Base-by-base conservation (phyloP, 2,888 invertebrate species). In the Drosophila paranaensis region DNA sequence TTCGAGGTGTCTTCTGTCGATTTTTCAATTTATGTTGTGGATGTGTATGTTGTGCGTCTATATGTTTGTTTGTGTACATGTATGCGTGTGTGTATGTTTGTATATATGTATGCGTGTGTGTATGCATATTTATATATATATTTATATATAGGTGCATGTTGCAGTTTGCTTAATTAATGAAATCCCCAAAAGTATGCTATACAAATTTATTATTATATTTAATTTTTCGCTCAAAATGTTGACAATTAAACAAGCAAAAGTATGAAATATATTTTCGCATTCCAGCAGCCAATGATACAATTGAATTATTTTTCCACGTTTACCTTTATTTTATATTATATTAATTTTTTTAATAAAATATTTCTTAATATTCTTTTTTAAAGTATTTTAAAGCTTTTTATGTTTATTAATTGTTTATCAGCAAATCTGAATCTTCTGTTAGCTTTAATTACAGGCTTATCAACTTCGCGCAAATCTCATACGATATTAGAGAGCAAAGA, bases 381-480 rank as follows among this genome's bases (percentile, higher is more conserved):
- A 27, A 6, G 27, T 27, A 14, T 46, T 25, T 25, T 0, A 25
- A 6, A 25, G 3, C 42, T 1, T 2, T 9, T 25, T 1, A 14
- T 14, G 8, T 27, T 25, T 4, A 45, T 45, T 25, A 25, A 45
- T 48, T n/a, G 30, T 11, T 48, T 33, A 48, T 48, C 11, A 16
- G 48, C 1, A 6, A 16, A 33, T 33, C 30, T 33, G n/a, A 16
- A 16, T 6, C 30, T 48, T 30, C 30, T 9, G 11, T 14, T 27
- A 30, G n/a, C 25, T 46, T 11, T 13, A 25, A 45, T 53, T 67
- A 25, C 33, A 37, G 33, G 37, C 46, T 53, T 58, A 70, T 69
- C 54, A 58, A 45, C 37, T 46, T 10, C 11, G 0, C 27, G 13
- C 37, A 27, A 14, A 50, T 42, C 30, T 39, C 14, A 9, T 46